Conservation (phyloP, 2,888 invertebrate species). For the Brenthis ino region DNA sequence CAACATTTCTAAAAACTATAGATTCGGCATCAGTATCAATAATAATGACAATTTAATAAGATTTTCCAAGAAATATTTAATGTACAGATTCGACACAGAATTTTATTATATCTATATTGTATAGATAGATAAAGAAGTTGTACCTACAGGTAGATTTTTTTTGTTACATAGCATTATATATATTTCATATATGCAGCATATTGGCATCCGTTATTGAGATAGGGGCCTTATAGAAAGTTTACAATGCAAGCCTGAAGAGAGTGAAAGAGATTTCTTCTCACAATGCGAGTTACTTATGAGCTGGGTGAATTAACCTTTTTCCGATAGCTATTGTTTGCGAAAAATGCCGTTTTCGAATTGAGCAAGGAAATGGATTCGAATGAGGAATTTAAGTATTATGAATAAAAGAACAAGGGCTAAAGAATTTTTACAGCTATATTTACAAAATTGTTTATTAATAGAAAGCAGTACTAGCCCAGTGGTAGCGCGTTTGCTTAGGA, state of each 20-base stretch:
- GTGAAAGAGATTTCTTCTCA: slow-evolving; percentile 41
- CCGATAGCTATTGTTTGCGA: slow-evolving; percentile 35
- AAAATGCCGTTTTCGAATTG: slow-evolving; percentile 16
- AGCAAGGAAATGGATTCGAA: slow-evolving; percentile 14
- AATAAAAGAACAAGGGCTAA: slow-evolving; percentile 5
- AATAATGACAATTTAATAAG: too few relatives aligned
- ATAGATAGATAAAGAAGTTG: too few relatives aligned
- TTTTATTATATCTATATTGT: too few relatives aligned
- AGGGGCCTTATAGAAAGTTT: slow-evolving; percentile 23
- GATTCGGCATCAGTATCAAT: too few relatives aligned
- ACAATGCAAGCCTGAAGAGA: slow-evolving; percentile 43
- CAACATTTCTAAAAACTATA: too few relatives aligned
- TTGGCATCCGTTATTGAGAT: slow-evolving; percentile 6
- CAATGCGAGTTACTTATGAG: slow-evolving; percentile 36
- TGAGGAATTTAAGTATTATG: slow-evolving; percentile 14
- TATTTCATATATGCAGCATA: slow-evolving; percentile 7
- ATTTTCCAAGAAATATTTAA: too few relatives aligned
- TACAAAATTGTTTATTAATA: background rate
- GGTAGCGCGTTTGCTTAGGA: background rate
- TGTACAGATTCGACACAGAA: too few relatives aligned
- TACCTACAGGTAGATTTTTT: too few relatives aligned
- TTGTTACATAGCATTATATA: background rate
- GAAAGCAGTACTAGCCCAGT: too few relatives aligned
- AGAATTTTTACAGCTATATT: slow-evolving; percentile 7
- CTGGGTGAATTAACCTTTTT: slow-evolving; percentile 35